Evolutionary conservation across 2,113 vertebrate genomes (phyloP).

Genomic region (Atlantisia rogersi): DNA sequence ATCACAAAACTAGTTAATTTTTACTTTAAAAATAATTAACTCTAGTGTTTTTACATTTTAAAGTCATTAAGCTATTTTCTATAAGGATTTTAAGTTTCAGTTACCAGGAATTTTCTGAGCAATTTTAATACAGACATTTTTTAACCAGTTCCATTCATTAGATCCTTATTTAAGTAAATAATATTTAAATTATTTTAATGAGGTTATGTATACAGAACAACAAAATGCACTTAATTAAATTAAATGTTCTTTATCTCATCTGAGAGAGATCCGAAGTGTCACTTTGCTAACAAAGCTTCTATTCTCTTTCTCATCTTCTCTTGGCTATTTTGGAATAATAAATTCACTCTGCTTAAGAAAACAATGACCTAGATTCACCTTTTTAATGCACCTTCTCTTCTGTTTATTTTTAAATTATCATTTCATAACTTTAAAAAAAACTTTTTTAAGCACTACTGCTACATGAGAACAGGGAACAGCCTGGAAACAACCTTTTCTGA

Average conservation of each 20-base stretch:
- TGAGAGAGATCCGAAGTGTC: not conserved
- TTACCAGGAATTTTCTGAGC: not conserved
- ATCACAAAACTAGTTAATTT: not conserved
- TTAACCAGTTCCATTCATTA: not conserved
- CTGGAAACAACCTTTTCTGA: not conserved
- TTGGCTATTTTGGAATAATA: slow-evolving; percentile 25
- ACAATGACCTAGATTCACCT: slow-evolving; percentile 37
- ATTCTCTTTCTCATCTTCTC: not conserved
- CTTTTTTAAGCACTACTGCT: slow-evolving; percentile 41
- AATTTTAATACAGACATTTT: not conserved
- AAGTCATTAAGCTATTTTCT: not conserved
- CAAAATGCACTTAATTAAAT: not conserved
- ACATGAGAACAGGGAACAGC: not conserved
- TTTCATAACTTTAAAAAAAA: not conserved
- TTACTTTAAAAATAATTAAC: not conserved
- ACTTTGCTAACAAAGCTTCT: not conserved
- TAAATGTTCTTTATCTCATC: not conserved
- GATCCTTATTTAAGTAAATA: not conserved
- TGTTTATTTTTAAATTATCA: slow-evolving; percentile 52
- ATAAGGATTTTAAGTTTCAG: not conserved
- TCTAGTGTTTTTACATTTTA: not conserved
- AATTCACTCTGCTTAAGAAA: slow-evolving; percentile 15
- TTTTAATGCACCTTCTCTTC: not conserved
- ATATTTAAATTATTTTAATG: not conserved
- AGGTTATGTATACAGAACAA: not conserved